phyloP scores from a whole-genome alignment of 2,797 vertebrate species.

The Fundulus diaphanus region DNA sequence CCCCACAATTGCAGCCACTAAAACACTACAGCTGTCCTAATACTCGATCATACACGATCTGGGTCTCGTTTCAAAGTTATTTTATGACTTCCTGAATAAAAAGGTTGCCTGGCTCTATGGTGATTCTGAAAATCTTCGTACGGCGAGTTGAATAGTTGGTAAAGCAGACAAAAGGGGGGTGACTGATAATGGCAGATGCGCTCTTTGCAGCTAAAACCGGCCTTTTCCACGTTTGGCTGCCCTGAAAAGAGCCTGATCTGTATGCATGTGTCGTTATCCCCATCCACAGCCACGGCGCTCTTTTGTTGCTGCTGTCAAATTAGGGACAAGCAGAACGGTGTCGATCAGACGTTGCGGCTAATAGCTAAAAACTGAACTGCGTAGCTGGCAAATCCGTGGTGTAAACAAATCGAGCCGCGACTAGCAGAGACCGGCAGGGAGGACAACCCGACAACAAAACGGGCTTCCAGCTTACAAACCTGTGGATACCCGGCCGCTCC shows the following conservation, averaged over 20 bases:
- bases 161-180: slow-evolving; percentile 76
- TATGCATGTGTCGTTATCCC: slow-evolving; percentile 1
- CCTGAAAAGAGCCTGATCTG: slow-evolving; percentile 12
- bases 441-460: slow-evolving; percentile 42
- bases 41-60: neutral
- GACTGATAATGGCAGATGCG: slow-evolving; percentile 75
- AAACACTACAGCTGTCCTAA: neutral
- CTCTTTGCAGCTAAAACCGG: slow-evolving; percentile 46
- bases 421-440: slow-evolving; percentile 54
- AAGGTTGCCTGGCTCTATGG: neutral
- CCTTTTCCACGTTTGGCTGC: slow-evolving; percentile 33
- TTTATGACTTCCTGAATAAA: neutral
- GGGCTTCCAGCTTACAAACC: slow-evolving; percentile 22
- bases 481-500: slow-evolving; percentile 44
- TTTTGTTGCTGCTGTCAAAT: slow-evolving; percentile 57
- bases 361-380: slow-evolving; percentile 77
- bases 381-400: slow-evolving; percentile 80
- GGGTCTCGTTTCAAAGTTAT: neutral
- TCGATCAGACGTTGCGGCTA: slow-evolving; percentile 62
- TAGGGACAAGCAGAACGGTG: slow-evolving; percentile 44
- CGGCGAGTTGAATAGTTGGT: slow-evolving; percentile 44
- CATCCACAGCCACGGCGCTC: slow-evolving; percentile 23
- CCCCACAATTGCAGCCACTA: neutral
- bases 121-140: slow-evolving; percentile 18
- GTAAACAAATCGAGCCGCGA: slow-evolving; percentile 77